Evolutionary conservation across 2,113 vertebrate genomes (phyloP).

Genomic region (Nematolebias whitei): DNA sequence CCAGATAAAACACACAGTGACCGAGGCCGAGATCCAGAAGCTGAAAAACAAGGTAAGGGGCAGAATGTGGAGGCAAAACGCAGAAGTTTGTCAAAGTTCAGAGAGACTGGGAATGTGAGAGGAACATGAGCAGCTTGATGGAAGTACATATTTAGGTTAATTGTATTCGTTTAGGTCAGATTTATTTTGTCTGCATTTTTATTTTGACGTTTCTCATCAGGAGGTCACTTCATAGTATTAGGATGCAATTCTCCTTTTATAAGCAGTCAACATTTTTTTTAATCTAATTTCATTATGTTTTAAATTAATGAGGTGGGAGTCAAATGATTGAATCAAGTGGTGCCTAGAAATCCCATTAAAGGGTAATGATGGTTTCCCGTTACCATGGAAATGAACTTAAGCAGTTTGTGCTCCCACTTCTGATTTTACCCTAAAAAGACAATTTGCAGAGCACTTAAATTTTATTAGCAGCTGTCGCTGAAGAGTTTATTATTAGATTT

Average conservation of each 20-base stretch:
- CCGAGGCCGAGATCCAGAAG: constrained; percentile 99
- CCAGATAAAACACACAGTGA: constrained; percentile 98
- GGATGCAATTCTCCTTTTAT: not conserved
- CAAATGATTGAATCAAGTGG: constrained; percentile 9
- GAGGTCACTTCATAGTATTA: not conserved
- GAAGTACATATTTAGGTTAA: no score
- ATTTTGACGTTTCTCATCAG: not conserved
- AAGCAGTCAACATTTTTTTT: not conserved
- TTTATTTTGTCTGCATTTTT: not conserved
- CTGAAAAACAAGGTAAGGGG: constrained; percentile 96
- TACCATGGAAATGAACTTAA: constrained; percentile 4
- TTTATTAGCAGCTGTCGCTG: not conserved
- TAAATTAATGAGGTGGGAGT: constrained; percentile 13
- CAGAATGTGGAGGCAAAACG: constrained; percentile 13
- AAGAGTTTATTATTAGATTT: not conserved
- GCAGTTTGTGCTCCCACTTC: not conserved
- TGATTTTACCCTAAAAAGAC: not conserved
- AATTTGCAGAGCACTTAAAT: not conserved
- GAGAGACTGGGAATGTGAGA: constrained; percentile 5
- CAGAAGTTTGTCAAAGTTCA: constrained; percentile 15
- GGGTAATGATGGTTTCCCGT: not conserved
- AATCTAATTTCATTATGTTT: constrained; percentile 10
- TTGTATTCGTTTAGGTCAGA: no score
- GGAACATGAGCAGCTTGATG: not conserved
- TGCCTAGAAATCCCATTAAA: constrained; percentile 10